A percentile compares a stretch with the other conserved stretches of the same genome.
These are phyloP conservation scores for Calypte anna DNA, from an alignment of 2,113 vertebrate genomes.

Conservation along the genomic window DNA sequence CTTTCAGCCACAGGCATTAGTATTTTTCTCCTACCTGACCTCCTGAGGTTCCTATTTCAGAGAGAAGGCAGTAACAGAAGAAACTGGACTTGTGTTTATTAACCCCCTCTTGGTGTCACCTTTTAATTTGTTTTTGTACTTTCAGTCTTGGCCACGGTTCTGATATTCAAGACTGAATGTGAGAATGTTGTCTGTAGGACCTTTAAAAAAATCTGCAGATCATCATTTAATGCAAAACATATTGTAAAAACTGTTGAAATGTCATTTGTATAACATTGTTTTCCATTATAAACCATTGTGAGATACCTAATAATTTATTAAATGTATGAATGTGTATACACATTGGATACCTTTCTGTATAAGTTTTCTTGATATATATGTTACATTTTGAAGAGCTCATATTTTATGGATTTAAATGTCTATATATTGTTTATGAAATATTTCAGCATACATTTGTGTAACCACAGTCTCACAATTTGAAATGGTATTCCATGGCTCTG, in stretches of 20 bases:
- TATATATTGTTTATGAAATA: not conserved
- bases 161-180: not conserved
- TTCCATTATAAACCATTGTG: not conserved
- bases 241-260: not conserved
- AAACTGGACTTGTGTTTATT: not conserved
- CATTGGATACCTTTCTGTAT: not conserved
- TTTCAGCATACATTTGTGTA: not conserved
- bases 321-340: not conserved
- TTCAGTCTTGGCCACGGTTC: not conserved
- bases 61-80: not conserved
- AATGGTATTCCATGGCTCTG: not conserved
- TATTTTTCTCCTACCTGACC: not conserved
- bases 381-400: not conserved
- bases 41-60: not conserved
- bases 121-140: not conserved
- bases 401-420: not conserved
- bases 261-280: not conserved
- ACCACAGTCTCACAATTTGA: not conserved
- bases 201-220: not conserved
- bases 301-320: not conserved
- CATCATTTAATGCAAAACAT: not conserved
- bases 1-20: not conserved
- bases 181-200: not conserved
- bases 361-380: not conserved
- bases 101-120: not conserved